Base-by-base conservation (phyloP, 2,113 vertebrate genomes). In the Apus apus region DNA sequence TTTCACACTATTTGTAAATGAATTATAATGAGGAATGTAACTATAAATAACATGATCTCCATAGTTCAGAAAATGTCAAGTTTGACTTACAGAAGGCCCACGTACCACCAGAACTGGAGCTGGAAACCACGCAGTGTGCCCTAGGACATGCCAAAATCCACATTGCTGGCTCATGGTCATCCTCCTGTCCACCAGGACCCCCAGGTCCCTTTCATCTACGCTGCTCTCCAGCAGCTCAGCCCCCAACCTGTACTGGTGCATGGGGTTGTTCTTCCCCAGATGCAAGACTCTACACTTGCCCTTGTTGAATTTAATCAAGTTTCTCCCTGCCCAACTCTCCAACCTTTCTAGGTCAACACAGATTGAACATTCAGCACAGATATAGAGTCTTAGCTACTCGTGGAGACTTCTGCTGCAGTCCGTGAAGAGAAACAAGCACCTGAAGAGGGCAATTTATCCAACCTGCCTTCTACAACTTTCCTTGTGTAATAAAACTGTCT, bases 401-500 rank as follows among this genome's bases (percentile, higher is more conserved):
- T 6, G 13, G n/a, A 80, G 16, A 15, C 5, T 26, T 15, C 32
- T 87, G 64, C 43, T 23, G 5, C 29, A 60, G 26, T 6, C 77
- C 43, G 26, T 66, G 62, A 30, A 64, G 62, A 50, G 67, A 34
- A 15, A 29, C 12, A 40, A 43, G 13, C 21, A 30, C 27, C 58
- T 13, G 26, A 36, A 77, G 46, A 73, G 32, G 21, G 9, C 40
- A 61, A 6, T 75, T 64, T 72, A 53, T 43, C 57, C 29, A 64
- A 6, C 6, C 32, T 60, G 18, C 15, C 21, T 68, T 57, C 0
- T 0, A 22, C 13, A 50, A 25, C 23, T 66, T 70, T 27, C 36
- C 17, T 51, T 15, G 14, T 8, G 8, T 45, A 87, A 65, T 72
- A 53, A 75, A 75, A 40, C 19, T 58, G 7, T 27, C 22, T 82